A percentile compares a stretch with the other conserved stretches of the same genome.
These are phyloP conservation scores for Podabrus alpinus DNA, from an alignment of 2,888 invertebrate genomes.

Conservation along the genomic window DNA sequence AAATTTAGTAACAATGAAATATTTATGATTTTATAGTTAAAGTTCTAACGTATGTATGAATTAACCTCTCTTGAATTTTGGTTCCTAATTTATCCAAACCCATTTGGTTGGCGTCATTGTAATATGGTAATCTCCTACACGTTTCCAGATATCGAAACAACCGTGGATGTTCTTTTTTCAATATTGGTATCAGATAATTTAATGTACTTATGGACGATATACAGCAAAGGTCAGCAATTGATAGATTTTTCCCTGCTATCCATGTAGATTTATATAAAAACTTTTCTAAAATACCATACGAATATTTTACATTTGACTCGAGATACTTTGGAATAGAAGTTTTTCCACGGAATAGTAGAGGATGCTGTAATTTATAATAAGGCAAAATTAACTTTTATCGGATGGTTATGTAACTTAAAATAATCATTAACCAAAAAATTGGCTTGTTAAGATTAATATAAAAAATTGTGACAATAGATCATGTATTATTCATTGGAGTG, in stretches of 20 bases:
- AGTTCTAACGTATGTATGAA: conserved; percentile 16
- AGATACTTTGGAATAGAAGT: not conserved
- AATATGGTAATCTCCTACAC: conserved; percentile 39
- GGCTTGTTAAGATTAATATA: no score
- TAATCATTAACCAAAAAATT: not conserved
- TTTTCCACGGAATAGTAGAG: conserved; percentile 55
- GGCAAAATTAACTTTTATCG: not conserved
- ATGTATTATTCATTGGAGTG: no score
- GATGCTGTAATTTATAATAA: conserved; percentile 41
- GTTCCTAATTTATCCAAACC: conserved; percentile 24
- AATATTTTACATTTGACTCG: conserved; percentile 43
- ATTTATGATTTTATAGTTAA: not conserved
- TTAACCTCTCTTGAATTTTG: conserved; percentile 22
- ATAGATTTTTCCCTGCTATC: conserved; percentile 55
- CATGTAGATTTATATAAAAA: conserved; percentile 56
- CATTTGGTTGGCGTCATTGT: conserved; percentile 41
- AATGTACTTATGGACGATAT: conserved; percentile 52
- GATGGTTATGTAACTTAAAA: not conserved
- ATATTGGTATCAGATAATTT: conserved; percentile 53
- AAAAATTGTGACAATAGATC: no score
- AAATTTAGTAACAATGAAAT: not conserved
- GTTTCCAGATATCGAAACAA: conserved; percentile 37
- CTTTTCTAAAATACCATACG: conserved; percentile 55
- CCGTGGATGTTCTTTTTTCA: conserved; percentile 48
- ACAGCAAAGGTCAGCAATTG: conserved; percentile 40